These are phyloP conservation scores for Enteromius argenteus DNA, from an alignment of 2,797 vertebrate genomes.

Conservation along the genomic window DNA sequence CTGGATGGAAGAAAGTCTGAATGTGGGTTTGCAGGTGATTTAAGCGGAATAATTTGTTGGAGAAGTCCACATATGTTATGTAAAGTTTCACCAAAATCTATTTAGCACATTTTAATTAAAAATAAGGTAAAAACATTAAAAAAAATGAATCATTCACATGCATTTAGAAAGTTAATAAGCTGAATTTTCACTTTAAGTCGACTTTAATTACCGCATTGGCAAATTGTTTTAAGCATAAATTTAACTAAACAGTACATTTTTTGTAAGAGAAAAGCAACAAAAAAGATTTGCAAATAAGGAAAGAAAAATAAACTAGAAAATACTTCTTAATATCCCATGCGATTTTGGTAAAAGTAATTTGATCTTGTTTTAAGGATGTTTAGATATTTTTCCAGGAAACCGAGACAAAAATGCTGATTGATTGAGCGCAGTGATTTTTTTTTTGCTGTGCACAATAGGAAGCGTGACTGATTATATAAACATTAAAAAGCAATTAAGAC, in stretches of 20 bases:
- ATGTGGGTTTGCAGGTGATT: background rate
- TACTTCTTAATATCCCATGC: constrained; percentile 9
- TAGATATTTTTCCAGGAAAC: constrained; percentile 13
- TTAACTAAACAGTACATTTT: background rate
- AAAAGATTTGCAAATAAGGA: background rate
- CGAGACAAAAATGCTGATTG: constrained; percentile 13
- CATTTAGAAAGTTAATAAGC: background rate
- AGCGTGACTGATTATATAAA: constrained; percentile 40
- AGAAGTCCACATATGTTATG: background rate
- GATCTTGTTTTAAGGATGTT: background rate
- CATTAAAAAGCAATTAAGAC: constrained; percentile 50
- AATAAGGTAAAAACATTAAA: background rate
- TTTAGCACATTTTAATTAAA: background rate
- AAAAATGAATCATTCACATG: background rate
- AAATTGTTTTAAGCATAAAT: background rate
- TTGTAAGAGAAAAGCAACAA: background rate
- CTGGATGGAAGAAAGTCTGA: background rate
- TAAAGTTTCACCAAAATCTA: background rate
- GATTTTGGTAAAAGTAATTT: constrained; percentile 5
- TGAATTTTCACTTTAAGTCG: background rate
- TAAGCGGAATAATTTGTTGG: background rate
- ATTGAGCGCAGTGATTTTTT: constrained; percentile 11
- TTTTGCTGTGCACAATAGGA: constrained; percentile 25
- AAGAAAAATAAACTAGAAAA: constrained; percentile 11
- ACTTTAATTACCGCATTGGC: constrained; percentile 10